Percentiles rank a stretch among this genome's conserved stretches.
Evolutionary conservation across 2,888 invertebrate species (phyloP).

Genomic region (Pemphredon lugubris): DNA sequence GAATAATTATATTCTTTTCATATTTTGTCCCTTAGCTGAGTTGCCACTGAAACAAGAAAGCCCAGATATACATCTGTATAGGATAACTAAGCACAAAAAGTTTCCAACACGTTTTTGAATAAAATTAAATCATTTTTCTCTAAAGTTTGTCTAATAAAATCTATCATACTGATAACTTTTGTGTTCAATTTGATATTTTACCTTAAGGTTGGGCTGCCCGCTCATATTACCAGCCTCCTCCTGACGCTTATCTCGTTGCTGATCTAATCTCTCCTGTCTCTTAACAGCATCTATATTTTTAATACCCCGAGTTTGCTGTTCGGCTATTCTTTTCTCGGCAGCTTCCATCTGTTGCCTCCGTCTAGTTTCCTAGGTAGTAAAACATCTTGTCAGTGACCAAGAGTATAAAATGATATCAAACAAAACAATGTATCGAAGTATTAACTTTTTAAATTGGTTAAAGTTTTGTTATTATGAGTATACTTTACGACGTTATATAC

Average conservation of each 20-base stretch:
- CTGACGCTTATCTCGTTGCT: conserved; percentile 84
- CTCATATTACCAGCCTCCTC: conserved; percentile 80
- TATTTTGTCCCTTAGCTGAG: conserved; percentile 64
- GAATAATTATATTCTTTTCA: background rate
- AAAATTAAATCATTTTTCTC: no score
- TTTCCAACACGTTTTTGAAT: no score
- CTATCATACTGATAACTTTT: background rate
- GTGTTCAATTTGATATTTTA: conserved; percentile 38
- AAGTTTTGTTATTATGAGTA: no score
- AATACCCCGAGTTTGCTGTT: conserved; percentile 85
- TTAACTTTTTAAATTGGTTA: background rate
- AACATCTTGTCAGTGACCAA: no score
- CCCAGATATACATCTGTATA: background rate
- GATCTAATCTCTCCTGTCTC: conserved; percentile 84
- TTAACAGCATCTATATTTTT: conserved; percentile 85
- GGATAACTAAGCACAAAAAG: background rate
- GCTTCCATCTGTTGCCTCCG: conserved; percentile 86
- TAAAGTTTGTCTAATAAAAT: conserved; percentile 8
- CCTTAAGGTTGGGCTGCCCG: conserved; percentile 67
- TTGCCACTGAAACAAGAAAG: conserved; percentile 72
- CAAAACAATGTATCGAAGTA: no score
- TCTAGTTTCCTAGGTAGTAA: conserved; percentile 70
- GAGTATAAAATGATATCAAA: no score
- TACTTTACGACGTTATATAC: no score
- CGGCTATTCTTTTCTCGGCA: conserved; percentile 85